Evolutionary conservation across 1,140 invertebrate species (phyloP), one percentile per base, ranked within the genome.

Genomic region (Macrobrachium rosenbergii): DNA sequence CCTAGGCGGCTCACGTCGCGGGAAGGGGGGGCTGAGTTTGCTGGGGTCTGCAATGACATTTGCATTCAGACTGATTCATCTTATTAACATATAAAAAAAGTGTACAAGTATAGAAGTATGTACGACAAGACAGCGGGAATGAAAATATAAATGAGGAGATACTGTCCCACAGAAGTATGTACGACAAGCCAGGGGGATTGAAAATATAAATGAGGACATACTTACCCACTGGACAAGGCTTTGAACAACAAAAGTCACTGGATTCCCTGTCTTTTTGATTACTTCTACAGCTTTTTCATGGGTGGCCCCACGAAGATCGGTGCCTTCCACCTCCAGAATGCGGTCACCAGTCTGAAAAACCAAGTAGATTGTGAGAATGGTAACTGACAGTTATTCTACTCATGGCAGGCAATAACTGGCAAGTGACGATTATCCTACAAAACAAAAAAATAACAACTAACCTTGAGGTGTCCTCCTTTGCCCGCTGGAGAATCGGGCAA

Each of bases 251-350:
- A 99, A 96, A 21, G 94, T 94, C 77, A 99, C 97, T 77, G 96
- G 96, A 92, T 96, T 97, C 63, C 95, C 95, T 69, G 98, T 95
- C 88, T 96, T 96, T 91, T 97, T 95, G 90, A 99, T 99, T 2
- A 98, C 95, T 92, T 98, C 96, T n/a, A 99, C 98, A 12, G 98
- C 98, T 90, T 95, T 93, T 91, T 99, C 98, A 91, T 99, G 98
- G 89, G 96, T 97, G 17, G 97, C 96, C 90, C 96, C 94, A 88
- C 96, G 93, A 60, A 99, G 94, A 93, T 98, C 97, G 64, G 96
- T 94, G 6, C 97, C 97, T 92, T 98, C 97, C n/a, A 99, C 97
- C 93, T 98, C 96, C 83, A 97, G 92, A 91, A 98, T 97, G 78
- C 96, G 94, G 92, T 97, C 96, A n/a, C 96, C 96, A 83, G 95